A percentile compares a stretch with the other conserved stretches of the same genome.
Evolutionary conservation across 2,797 vertebrate genomes (phyloP).

Genomic region (Clarias laeviceps): DNA sequence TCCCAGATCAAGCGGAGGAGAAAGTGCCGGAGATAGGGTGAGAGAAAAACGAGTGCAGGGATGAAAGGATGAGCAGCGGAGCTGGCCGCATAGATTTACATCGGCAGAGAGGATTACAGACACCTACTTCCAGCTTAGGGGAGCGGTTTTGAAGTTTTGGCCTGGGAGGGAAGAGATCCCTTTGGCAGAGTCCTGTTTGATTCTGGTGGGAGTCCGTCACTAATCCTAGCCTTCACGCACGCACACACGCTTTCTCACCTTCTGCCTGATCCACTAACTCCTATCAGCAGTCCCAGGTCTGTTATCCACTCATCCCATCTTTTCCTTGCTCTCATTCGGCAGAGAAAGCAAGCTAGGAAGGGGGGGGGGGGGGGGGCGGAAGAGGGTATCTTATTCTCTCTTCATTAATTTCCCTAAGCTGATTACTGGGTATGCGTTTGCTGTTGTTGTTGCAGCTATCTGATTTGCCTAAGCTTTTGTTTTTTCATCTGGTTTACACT

Average conservation of each 20-base stretch:
- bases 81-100: conserved; percentile 85
- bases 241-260: conserved; percentile 82
- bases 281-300: conserved; percentile 78
- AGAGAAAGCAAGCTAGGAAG: conserved; percentile 33
- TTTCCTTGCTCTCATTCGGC: conserved; percentile 46
- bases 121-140: conserved; percentile 84
- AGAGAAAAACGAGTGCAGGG: conserved; percentile 59
- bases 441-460: conserved; percentile 98
- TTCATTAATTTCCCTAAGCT: conserved; percentile 99
- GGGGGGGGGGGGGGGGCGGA: conserved; percentile 48
- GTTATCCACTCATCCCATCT: conserved; percentile 65
- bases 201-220: conserved; percentile 82
- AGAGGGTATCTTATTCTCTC: conserved; percentile 78
- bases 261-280: conserved; percentile 90
- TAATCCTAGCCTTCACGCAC: conserved; percentile 83
- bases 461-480: conserved; percentile 99
- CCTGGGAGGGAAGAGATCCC: conserved; percentile 81
- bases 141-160: conserved; percentile 84
- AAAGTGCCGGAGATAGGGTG: conserved; percentile 50
- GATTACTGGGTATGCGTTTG: conserved; percentile 94
- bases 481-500: conserved; percentile 99
- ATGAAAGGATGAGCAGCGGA: conserved; percentile 78
- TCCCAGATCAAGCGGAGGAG: conserved; percentile 72
- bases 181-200: conserved; percentile 91
- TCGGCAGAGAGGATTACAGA: conserved; percentile 85